Percentiles rank a stretch among this genome's conserved stretches.
Conservation (phyloP, 2,113 vertebrate species). For the Bos javanicus region DNA sequence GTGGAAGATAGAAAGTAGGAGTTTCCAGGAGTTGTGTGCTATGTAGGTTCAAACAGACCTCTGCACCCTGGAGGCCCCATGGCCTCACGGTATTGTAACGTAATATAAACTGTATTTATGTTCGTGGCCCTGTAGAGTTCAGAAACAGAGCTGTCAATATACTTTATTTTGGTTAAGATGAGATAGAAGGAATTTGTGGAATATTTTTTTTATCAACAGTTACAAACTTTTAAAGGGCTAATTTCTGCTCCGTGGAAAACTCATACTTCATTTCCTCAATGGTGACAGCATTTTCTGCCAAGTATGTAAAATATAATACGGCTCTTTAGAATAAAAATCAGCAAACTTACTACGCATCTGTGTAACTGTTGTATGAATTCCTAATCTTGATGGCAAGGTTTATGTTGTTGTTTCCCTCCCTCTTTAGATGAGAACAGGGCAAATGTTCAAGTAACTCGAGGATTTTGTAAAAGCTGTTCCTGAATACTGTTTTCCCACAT, state of each 20-base stretch:
- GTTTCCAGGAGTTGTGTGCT: slow-evolving; percentile 20
- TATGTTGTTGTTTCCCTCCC: not conserved
- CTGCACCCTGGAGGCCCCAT: not conserved
- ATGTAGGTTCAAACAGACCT: not conserved
- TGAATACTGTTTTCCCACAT: not conserved
- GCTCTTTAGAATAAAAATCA: not conserved
- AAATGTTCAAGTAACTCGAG: not conserved
- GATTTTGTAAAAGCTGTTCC: slow-evolving; percentile 11
- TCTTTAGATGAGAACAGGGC: slow-evolving; percentile 10
- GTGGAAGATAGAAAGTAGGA: slow-evolving; percentile 30
- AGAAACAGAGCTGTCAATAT: slow-evolving; percentile 5
- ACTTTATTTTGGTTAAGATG: slow-evolving; percentile 27
- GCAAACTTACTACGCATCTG: not conserved
- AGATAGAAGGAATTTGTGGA: not conserved
- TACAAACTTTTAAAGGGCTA: not conserved
- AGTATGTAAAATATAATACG: not conserved
- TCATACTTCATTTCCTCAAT: not conserved
- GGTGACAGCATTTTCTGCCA: not conserved
- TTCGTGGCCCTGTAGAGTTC: not conserved
- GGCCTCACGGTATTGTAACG: not conserved
- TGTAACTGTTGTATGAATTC: not conserved
- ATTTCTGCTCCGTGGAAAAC: not conserved
- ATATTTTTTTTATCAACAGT: not conserved
- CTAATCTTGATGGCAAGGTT: not conserved
- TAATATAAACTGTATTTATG: not conserved